Evolutionary conservation across 2,888 invertebrate genomes (phyloP), one percentile per base, ranked within the genome.

Genomic region (Melieria picta): DNA sequence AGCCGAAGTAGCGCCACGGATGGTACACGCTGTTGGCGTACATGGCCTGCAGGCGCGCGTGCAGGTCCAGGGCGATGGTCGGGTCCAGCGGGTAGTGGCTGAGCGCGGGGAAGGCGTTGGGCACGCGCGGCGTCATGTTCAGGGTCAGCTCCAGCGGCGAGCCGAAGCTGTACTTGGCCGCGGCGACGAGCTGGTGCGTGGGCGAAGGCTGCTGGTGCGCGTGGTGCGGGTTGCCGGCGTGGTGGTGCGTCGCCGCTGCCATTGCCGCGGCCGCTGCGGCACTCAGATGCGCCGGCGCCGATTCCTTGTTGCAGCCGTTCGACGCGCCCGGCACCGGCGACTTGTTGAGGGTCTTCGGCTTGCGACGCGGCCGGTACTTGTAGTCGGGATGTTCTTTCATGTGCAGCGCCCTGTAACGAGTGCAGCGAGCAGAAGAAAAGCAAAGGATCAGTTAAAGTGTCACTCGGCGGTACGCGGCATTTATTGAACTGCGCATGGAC

Each of bases 351-450:
- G 94, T 93, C 85, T 95, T 95, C 5, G 95, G 95, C 87, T 96
- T 95, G 81, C 95, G 89, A 69, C 95, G 89, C 10, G 95, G 95
- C 60, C 95, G 90, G 88, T 95, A 96, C 88, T 96, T 96, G 90
- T 96, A 96, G 88, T 96, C 95, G 6, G 95, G 96, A 82, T 95
- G 95, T 84, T 96, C 95, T 88, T 95, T 95, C 95, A 96, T 96
- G 89, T 96, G 95, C 10, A 96, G 89, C 52, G 95, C 95, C 86
- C 95, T 96, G 90, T 45, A 82, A 85, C 77, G 11, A 72, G 7
- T 56, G 65, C 50, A 10, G 10, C 10, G 47, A 65, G 43, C 30
- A 57, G 10, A 52, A 60, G 11, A 68, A 47, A 42, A 13, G 13
- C 43, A 30, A 30, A 30, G 30, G 30, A 30, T 30, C 30, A 30